phyloP scores from a whole-genome alignment of 2,888 invertebrate species.

The Steromphala cineraria region DNA sequence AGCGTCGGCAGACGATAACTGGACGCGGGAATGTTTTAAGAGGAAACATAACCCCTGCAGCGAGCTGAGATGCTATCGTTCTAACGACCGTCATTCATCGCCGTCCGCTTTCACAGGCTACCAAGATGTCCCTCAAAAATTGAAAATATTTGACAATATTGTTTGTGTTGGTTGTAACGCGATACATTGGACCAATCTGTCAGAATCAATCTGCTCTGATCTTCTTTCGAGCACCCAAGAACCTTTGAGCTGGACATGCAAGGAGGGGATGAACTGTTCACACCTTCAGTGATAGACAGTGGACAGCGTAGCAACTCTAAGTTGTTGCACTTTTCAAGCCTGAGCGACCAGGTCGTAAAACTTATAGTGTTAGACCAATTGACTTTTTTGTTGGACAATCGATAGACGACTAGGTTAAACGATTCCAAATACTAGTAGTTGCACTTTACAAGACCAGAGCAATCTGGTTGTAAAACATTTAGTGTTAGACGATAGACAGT shows the following conservation, averaged over 20 bases:
- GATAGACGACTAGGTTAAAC: too few relatives aligned
- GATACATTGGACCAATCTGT: neutral
- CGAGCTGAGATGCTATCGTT: neutral
- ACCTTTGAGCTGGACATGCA: neutral
- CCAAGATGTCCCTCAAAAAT: neutral
- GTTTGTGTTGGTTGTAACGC: neutral
- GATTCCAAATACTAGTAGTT: too few relatives aligned
- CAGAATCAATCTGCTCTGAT: neutral
- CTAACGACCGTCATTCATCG: neutral
- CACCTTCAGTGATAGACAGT: too few relatives aligned
- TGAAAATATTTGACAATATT: slow-evolving; percentile 9
- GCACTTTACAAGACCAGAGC: too few relatives aligned
- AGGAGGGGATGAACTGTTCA: too few relatives aligned
- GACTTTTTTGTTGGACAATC: too few relatives aligned
- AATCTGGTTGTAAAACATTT: too few relatives aligned
- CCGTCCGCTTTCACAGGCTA: neutral
- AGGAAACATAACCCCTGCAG: neutral
- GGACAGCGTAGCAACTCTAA: too few relatives aligned
- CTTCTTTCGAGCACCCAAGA: neutral
- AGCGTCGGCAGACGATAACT: neutral
- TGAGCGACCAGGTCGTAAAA: too few relatives aligned
- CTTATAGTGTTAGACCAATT: too few relatives aligned
- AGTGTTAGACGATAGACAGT: too few relatives aligned
- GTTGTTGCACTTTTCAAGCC: too few relatives aligned
- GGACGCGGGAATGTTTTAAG: slow-evolving; percentile 1